phyloP scores from a whole-genome alignment of 2,797 vertebrate species.

The Coregonus sp. region DNA sequence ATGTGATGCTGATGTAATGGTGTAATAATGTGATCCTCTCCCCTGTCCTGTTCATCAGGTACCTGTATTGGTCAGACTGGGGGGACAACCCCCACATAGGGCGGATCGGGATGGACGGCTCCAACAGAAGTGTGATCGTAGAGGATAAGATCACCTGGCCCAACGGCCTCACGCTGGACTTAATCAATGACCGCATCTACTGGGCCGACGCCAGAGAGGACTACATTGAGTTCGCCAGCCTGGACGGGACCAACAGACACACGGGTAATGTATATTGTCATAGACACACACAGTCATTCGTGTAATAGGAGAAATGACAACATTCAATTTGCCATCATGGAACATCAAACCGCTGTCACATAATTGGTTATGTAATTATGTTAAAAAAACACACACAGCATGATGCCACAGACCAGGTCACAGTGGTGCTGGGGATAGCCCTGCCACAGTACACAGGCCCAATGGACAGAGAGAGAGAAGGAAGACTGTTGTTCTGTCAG shows the following conservation, averaged over 20 bases:
- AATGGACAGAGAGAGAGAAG: no score
- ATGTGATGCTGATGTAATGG: background rate
- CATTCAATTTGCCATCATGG: no score
- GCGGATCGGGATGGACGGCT: slow-evolving; percentile 94
- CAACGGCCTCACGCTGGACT: slow-evolving; percentile 93
- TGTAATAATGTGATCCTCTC: background rate
- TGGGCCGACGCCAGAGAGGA: slow-evolving; percentile 97
- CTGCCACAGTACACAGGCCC: background rate
- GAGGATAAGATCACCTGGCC: slow-evolving; percentile 96
- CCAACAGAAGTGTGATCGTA: slow-evolving; percentile 86
- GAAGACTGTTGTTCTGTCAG: slow-evolving; percentile 35
- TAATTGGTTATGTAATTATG: no score
- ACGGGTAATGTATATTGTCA: slow-evolving; percentile 75
- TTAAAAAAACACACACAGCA: no score
- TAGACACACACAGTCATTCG: slow-evolving; percentile 8
- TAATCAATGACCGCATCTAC: slow-evolving; percentile 94
- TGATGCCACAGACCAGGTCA: no score
- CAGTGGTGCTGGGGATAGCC: no score
- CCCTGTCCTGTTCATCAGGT: slow-evolving; percentile 67
- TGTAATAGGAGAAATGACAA: no score
- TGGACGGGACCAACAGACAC: slow-evolving; percentile 89
- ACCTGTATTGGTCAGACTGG: slow-evolving; percentile 98
- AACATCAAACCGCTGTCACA: no score
- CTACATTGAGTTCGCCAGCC: slow-evolving; percentile 94
- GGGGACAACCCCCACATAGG: slow-evolving; percentile 95